Percentiles rank a stretch among this genome's conserved stretches.
phyloP scores from a whole-genome alignment of 2,888 invertebrate species.

The Meteorus colon region DNA sequence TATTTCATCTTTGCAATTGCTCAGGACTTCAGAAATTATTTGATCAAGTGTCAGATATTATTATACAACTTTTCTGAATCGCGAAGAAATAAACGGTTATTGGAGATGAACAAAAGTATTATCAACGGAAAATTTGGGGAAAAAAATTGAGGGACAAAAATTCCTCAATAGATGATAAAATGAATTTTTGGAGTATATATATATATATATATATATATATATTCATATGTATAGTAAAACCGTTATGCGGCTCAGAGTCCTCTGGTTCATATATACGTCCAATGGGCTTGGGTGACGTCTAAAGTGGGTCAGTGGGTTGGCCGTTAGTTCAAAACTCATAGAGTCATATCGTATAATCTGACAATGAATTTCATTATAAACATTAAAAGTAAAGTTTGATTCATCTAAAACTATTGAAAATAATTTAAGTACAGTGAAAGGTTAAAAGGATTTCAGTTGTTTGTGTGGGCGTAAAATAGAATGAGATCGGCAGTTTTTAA shows the following conservation, averaged over 20 bases:
- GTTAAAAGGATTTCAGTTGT: not conserved
- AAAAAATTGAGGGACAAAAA: not conserved
- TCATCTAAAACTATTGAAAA: not conserved
- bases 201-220: not conserved
- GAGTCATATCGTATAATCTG: slow-evolving; percentile 19
- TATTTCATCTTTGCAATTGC: too few species aligned
- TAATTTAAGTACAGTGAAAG: not conserved
- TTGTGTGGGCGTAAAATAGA: not conserved
- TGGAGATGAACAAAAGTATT: not conserved
- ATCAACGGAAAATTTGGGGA: not conserved
- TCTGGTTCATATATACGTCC: not conserved
- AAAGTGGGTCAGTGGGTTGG: slow-evolving; percentile 35
- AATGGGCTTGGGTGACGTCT: not conserved
- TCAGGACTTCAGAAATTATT: too few species aligned
- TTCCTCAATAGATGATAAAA: not conserved
- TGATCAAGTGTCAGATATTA: too few species aligned
- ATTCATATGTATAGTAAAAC: not conserved
- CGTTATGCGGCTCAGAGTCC: slow-evolving; percentile 6
- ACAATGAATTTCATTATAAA: slow-evolving; percentile 1
- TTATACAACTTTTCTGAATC: too few species aligned
- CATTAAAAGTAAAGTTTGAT: not conserved
- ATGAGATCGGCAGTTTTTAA: not conserved
- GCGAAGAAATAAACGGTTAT: too few species aligned
- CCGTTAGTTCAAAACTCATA: slow-evolving; percentile 31
- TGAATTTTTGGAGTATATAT: slow-evolving; percentile 2